Percentiles rank a stretch among this genome's conserved stretches.
These are phyloP conservation scores for Tuta absoluta DNA, from an alignment of 2,888 invertebrate genomes.

Conservation along the genomic window DNA sequence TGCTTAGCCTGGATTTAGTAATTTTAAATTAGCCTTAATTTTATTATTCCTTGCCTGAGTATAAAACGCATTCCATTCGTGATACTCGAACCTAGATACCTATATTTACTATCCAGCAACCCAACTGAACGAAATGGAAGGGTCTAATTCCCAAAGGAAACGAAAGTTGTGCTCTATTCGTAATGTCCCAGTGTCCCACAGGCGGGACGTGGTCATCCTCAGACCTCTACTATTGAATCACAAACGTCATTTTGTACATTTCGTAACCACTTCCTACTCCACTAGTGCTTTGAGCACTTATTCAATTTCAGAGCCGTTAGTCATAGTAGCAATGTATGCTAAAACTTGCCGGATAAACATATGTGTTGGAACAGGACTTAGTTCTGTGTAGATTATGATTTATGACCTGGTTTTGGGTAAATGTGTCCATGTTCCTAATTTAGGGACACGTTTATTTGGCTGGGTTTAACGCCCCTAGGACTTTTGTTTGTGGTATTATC, in stretches of 20 bases:
- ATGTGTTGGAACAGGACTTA: neutral
- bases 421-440: constrained; percentile 29
- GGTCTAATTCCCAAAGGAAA: constrained; percentile 9
- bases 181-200: constrained; percentile 14
- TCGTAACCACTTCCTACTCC: neutral
- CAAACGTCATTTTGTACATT: neutral
- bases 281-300: neutral
- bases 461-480: constrained; percentile 11
- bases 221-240: neutral
- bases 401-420: constrained; percentile 29
- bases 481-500: neutral
- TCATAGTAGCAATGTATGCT: neutral
- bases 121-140: constrained; percentile 16
- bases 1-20: neutral
- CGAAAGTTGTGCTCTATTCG: constrained; percentile 16
- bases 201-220: constrained; percentile 6
- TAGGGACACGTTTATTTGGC: constrained; percentile 11
- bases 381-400: constrained; percentile 36
- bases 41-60: too few species aligned
- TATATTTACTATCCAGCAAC: constrained; percentile 9
- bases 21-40: too few species aligned
- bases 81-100: neutral
- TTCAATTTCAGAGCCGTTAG: neutral
- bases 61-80: neutral
- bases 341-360: neutral